phyloP scores from a whole-genome alignment of 2,797 vertebrate genomes.

The Urophycis tenuis region DNA sequence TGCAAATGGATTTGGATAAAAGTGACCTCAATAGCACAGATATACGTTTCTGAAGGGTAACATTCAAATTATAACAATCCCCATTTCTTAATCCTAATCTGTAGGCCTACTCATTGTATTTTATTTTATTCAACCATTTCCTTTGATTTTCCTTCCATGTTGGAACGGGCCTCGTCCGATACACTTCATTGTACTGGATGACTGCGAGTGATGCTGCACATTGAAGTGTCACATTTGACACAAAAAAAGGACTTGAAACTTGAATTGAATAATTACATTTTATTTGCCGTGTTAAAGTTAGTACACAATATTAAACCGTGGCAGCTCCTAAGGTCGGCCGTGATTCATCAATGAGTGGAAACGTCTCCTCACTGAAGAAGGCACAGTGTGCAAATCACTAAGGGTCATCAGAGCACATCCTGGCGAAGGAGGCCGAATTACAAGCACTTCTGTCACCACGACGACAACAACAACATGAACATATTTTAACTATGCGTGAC shows the following conservation, averaged over 20 bases:
- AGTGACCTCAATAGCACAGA: background rate
- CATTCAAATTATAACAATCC: too few relatives aligned
- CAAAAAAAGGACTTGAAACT: too few relatives aligned
- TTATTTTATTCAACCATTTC: too few relatives aligned
- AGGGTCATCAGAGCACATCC: conserved; percentile 2
- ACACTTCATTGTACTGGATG: too few relatives aligned
- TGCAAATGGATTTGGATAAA: background rate
- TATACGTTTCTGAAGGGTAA: too few relatives aligned
- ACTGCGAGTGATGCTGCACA: too few relatives aligned
- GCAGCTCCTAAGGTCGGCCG: conserved; percentile 7
- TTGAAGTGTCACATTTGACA: too few relatives aligned
- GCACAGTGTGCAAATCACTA: conserved; percentile 20
- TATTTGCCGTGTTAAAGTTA: conserved; percentile 40
- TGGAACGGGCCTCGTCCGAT: too few relatives aligned
- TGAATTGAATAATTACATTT: conserved; percentile 47
- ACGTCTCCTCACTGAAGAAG: conserved; percentile 14
- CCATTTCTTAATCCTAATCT: too few relatives aligned
- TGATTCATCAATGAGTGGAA: conserved; percentile 8
- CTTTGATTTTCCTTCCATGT: too few relatives aligned
- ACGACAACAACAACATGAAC: conserved; percentile 5
- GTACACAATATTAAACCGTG: conserved; percentile 24
- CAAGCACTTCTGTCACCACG: conserved; percentile 26
- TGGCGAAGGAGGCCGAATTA: conserved; percentile 12
- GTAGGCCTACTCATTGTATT: too few relatives aligned
- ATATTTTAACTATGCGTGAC: background rate